phyloP scores from a whole-genome alignment of 2,797 vertebrate species.

The Argyrosomus regius region DNA sequence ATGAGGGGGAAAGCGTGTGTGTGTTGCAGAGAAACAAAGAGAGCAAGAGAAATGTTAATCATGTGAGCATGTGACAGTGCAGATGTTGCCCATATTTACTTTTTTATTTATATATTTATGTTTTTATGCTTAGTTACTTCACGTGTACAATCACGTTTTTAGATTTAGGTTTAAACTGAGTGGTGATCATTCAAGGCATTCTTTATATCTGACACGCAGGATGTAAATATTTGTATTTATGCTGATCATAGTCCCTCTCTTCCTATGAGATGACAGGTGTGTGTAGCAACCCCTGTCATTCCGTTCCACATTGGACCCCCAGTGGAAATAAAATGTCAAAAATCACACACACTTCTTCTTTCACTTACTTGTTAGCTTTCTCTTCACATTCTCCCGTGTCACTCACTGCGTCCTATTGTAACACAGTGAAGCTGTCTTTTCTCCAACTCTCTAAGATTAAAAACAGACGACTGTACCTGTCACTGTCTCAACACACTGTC shows the following conservation, averaged over 20 bases:
- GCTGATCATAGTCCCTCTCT: not conserved
- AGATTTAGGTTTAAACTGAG: constrained; percentile 1
- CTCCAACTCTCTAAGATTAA: not conserved
- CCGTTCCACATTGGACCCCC: not conserved
- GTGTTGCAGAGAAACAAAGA: constrained; percentile 40
- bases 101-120: not conserved
- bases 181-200: not conserved
- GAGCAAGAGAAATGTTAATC: constrained; percentile 39
- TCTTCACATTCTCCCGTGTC: constrained; percentile 2
- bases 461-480: constrained; percentile 14
- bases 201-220: not conserved
- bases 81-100: constrained; percentile 23
- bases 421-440: constrained; percentile 1
- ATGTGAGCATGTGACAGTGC: constrained; percentile 13
- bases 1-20: constrained; percentile 57
- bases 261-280: not conserved
- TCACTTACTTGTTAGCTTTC: constrained; percentile 33
- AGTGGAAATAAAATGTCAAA: constrained; percentile 34
- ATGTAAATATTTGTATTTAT: constrained; percentile 5
- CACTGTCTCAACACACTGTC: constrained; percentile 21
- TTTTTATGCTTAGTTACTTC: not conserved
- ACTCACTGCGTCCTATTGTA: constrained; percentile 6
- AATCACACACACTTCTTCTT: constrained; percentile 12
- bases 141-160: not conserved
- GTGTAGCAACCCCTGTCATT: not conserved